These are phyloP conservation scores for Pseudomyrmex pallidus DNA, from an alignment of 1,140 invertebrate genomes.

Conservation along the genomic window DNA sequence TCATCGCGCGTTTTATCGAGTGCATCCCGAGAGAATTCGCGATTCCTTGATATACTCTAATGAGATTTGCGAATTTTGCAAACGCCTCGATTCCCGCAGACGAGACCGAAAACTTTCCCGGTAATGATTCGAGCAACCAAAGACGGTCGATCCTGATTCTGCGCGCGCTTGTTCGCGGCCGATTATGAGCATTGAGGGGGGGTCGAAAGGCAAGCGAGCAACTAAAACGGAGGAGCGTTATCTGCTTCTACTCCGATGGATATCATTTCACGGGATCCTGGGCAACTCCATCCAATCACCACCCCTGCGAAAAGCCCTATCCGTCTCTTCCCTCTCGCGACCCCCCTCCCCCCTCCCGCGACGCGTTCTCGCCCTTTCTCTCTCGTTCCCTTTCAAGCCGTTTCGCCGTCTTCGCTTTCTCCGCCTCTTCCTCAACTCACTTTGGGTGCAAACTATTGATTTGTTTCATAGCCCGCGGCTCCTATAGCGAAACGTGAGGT, in stretches of 20 bases:
- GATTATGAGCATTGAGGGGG: constrained; percentile 68
- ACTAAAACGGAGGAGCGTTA: constrained; percentile 72
- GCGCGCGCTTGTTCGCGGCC: constrained; percentile 43
- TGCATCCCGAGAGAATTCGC: background rate
- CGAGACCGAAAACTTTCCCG: constrained; percentile 57
- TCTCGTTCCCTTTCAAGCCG: background rate
- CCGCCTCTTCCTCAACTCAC: constrained; percentile 65
- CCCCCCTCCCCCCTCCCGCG: too few relatives aligned
- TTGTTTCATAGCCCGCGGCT: constrained; percentile 76
- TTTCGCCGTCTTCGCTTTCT: constrained; percentile 31
- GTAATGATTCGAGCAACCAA: constrained; percentile 48
- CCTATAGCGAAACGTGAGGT: constrained; percentile 76
- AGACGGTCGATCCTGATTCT: constrained; percentile 44
- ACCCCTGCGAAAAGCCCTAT: constrained; percentile 66
- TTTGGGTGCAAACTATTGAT: constrained; percentile 77
- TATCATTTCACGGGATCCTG: constrained; percentile 77
- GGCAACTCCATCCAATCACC: constrained; percentile 75
- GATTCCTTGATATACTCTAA: background rate
- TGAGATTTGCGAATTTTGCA: constrained; percentile 13
- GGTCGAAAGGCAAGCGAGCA: constrained; percentile 69
- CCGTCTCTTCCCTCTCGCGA: constrained; percentile 20
- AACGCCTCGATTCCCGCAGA: background rate
- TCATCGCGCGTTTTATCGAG: background rate
- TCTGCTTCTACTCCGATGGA: constrained; percentile 77
- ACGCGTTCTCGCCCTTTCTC: background rate